phyloP scores from a whole-genome alignment of 2,113 vertebrate genomes.

The Perca fluviatilis region DNA sequence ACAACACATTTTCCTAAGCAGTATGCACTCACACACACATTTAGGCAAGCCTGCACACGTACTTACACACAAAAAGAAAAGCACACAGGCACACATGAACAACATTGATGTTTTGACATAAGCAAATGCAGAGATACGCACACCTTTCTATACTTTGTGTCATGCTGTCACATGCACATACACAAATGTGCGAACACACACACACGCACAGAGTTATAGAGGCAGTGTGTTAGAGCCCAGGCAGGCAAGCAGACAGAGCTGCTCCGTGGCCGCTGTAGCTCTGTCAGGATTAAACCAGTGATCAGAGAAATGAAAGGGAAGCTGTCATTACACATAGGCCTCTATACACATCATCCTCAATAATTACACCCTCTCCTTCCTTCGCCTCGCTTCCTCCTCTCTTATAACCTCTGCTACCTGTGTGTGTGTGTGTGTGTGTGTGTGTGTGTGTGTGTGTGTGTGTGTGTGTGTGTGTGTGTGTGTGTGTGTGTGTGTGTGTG shows the following conservation, averaged over 20 bases:
- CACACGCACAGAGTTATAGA: not conserved
- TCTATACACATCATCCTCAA: constrained; percentile 78
- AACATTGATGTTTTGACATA: constrained; percentile 44
- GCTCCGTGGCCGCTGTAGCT: constrained; percentile 72
- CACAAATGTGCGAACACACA: constrained; percentile 11
- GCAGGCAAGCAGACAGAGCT: constrained; percentile 49
- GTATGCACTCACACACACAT: constrained; percentile 15
- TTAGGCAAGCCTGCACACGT: not conserved
- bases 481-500: constrained; percentile 10
- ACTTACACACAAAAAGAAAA: not conserved
- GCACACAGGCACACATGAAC: not conserved
- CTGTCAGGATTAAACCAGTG: constrained; percentile 81
- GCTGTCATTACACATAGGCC: constrained; percentile 78
- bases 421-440: constrained; percentile 18
- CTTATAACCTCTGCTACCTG: constrained; percentile 59
- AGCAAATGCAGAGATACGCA: constrained; percentile 28
- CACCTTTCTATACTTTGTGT: constrained; percentile 28
- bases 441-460: constrained; percentile 34
- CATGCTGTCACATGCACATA: constrained; percentile 17
- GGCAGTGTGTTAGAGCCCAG: constrained; percentile 32
- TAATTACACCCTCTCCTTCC: constrained; percentile 80
- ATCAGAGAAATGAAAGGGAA: constrained; percentile 83
- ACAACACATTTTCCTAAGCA: constrained; percentile 65
- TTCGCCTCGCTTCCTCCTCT: constrained; percentile 59
- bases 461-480: too few species aligned